Evolutionary conservation across 2,888 invertebrate species (phyloP), one percentile per base, ranked within the genome.

Genomic region (Nysson spinosus): DNA sequence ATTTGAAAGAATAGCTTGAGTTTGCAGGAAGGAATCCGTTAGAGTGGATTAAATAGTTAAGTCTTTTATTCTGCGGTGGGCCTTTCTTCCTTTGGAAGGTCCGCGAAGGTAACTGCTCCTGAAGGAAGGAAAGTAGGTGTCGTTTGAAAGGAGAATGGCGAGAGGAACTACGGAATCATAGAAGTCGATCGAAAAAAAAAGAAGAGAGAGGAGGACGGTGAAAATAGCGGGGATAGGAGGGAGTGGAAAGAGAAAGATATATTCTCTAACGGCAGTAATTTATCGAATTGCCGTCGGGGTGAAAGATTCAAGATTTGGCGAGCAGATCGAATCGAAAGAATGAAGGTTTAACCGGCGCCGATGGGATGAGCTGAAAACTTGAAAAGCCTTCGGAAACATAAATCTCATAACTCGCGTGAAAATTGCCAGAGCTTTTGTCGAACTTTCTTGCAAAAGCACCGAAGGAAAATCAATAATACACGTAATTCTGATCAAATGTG

Each of bases 251-350:
- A 52, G 37, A 14, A 37, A 46, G 26, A 55, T 46, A 35, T 55
- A 37, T 55, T 55, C 54, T 9, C 44, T 2, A 16, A 7, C 26
- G 17, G 50, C 39, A 39, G 56, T 56, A 62, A 62, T 56, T 62
- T 62, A 62, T 62, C 50, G 56, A 11, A 49, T 42, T 26, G 50
- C 49, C 39, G n/a, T 12, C 24, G 3, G 30, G 32, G 30, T 14
- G 50, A 55, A 47, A 26, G 51, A 60, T 55, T 49, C 56, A 44
- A 46, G 54, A 55, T 55, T 55, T 37, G 14, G 9, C 19, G 34
- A n/a, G n/a, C 12, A 43, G 19, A 34, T 54, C 35, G 46, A 28
- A 55, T 46, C 37, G 7, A 5, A 11, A 12, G 37, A 7, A 3
- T 14, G n/a, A n/a, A n/a, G n/a, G n/a, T 22, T 32, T 32, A 3